Conservation (phyloP, 23 tunicate species). For the Ascidia mentula region DNA sequence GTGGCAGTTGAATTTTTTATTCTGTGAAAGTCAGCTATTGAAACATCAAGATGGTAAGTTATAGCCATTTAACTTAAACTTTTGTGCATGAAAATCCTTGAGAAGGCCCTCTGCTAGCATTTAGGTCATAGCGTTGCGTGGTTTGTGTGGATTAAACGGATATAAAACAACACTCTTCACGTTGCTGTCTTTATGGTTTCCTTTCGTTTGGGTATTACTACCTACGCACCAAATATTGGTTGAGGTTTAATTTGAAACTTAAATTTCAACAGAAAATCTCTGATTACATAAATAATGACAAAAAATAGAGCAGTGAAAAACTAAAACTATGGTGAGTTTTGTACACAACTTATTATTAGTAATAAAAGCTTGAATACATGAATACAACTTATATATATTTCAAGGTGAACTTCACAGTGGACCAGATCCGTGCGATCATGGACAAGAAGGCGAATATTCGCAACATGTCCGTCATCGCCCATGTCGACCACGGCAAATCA, state of each 20-base stretch:
- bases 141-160: neutral
- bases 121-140: no score
- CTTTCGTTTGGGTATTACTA: neutral
- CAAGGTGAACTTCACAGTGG: conserved; percentile 95
- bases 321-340: no score
- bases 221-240: no score
- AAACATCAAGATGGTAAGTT: neutral
- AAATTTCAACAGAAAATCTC: no score
- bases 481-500: conserved; percentile 97
- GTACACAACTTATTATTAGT: no score
- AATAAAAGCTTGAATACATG: no score
- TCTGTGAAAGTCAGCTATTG: neutral
- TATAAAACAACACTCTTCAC: neutral
- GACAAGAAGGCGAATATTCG: conserved; percentile 95
- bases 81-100: no score
- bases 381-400: no score
- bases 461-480: conserved; percentile 99
- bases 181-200: neutral
- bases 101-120: no score
- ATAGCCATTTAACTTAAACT: neutral
- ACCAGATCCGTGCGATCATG: conserved; percentile 99
- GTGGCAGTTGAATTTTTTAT: neutral
- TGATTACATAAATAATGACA: no score
- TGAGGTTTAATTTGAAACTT: no score
- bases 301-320: no score